Base-by-base conservation (phyloP, 1,140 invertebrate species). In the Gryon sp. region DNA sequence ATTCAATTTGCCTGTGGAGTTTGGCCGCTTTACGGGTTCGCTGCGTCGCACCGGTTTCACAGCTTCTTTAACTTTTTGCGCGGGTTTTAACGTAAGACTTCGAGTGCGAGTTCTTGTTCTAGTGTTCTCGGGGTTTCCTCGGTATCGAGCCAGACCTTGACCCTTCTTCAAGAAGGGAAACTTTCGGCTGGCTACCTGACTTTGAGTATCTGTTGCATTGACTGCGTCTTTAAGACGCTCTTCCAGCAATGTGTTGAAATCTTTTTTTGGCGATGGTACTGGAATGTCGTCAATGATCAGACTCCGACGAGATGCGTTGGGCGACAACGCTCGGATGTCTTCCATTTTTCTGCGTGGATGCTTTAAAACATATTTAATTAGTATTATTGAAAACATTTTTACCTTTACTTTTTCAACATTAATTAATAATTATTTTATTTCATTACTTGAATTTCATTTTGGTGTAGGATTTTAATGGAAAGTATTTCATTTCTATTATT, bases 161-260 rank as follows among this genome's bases (percentile, higher is more conserved):
- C 90, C 90, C 83, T 88, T 90, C 55, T 68, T 89, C 18, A 90
- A 69, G 72, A 89, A 90, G 12, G 88, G 84, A 28, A 66, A 81
- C 53, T 87, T 89, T 12, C 69, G 24, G 2, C 62, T 50, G 11
- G 18, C 11, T 14, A 34, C 80, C 12, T 32, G 20, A 19, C 15
- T 26, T 59, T 57, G 60, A 26, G 65, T 38, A 18, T 53, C 55
- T 34, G 9, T 11, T 16, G 22, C 15, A 32, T 15, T 20, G 45
- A 80, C 78, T 11, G 45, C 57, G 1, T 86, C 82, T 55, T 75
- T 81, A 9, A 89, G 73, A 72, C 68, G 84, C 66, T 89, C 87
- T 75, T 89, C 86, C n/a, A 89, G 38, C 20, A 89, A 55, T 12
- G 82, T 80, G 8, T 83, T 80, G 68, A 89, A 89, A 65, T 88